Base-by-base conservation (phyloP, 2,113 vertebrate genomes). In the Rhea pennata region DNA sequence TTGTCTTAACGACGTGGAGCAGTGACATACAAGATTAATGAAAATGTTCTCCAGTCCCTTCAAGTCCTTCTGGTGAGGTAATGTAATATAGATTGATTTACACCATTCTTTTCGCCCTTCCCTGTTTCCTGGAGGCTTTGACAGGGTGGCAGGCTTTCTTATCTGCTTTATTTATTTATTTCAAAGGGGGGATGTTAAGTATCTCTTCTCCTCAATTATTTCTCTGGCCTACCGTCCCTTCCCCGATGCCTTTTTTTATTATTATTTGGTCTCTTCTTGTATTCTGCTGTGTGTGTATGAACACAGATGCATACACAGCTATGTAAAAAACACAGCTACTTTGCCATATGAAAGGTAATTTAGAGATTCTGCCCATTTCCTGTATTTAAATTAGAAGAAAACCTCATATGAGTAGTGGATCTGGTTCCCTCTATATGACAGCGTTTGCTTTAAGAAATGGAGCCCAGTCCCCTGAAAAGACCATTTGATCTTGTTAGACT, bases 81-180 rank as follows among this genome's bases (percentile, higher is more conserved):
- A 95, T 84, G 70, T 81, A 82, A 87, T 93, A 79, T 73, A 95
- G 93, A 95, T 93, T 88, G 94, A 96, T 87, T 81, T 86, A 92
- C 44, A 84, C 89, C 58, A 42, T 91, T 92, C 92, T 69, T 78
- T 64, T 96, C 0, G 17, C 84, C 72, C 54, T 70, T 85, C 80
- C 59, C 69, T 77, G 51, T 72, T 50, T 94, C 94, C 92, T 12
- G 0, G 80, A 75, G 94, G 84, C 88, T 87, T 81, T 92, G 79
- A 59, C 78, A 85, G 74, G 50, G 56, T n/a, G 53, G 64, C 83
- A 92, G 91, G 1, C 78, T 90, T 62, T 58, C 91, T 92, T 79
- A 48, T 46, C 84, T 67, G 65, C 80, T 84, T 80, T 78, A 71
- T 91, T 91, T 93, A 93, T 97, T 92, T 87, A 69, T 94, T 90